Conservation (phyloP, 2,797 vertebrate species). For the Miichthys miiuy region DNA sequence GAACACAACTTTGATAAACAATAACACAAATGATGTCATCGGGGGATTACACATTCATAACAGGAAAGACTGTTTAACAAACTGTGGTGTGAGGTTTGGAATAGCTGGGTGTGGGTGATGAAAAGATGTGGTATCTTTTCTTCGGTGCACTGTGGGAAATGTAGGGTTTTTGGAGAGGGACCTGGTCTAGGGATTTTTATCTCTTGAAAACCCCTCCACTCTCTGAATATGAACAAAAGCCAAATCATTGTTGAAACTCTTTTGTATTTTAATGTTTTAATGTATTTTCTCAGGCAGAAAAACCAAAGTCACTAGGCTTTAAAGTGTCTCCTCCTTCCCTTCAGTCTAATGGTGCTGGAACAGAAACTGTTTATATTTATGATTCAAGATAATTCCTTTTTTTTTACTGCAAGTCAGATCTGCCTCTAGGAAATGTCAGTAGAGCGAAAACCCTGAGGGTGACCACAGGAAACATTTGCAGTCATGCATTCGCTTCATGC, state of each 20-base stretch:
- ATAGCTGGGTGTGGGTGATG: too few relatives aligned
- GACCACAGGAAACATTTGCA: conserved; percentile 30
- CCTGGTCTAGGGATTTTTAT: too few relatives aligned
- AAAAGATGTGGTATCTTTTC: too few relatives aligned
- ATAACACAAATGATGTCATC: too few relatives aligned
- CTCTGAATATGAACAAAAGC: neutral
- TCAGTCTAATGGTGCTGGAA: neutral
- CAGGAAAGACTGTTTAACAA: too few relatives aligned
- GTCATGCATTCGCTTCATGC: conserved; percentile 2
- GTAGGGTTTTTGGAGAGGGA: too few relatives aligned
- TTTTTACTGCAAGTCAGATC: neutral
- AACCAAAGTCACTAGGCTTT: neutral
- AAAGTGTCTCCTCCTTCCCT: neutral
- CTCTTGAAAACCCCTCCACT: too few relatives aligned
- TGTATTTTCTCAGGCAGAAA: neutral
- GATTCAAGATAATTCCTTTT: neutral
- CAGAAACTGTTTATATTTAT: neutral
- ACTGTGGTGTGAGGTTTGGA: too few relatives aligned
- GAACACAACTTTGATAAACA: too few relatives aligned
- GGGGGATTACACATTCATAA: too few relatives aligned
- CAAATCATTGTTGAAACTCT: too few relatives aligned
- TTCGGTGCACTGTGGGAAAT: too few relatives aligned
- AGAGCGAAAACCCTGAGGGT: neutral
- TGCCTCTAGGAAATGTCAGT: neutral
- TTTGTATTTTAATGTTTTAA: neutral